These are phyloP conservation scores for Spilarctia lutea DNA, from an alignment of 2,888 invertebrate species.

Conservation along the genomic window DNA sequence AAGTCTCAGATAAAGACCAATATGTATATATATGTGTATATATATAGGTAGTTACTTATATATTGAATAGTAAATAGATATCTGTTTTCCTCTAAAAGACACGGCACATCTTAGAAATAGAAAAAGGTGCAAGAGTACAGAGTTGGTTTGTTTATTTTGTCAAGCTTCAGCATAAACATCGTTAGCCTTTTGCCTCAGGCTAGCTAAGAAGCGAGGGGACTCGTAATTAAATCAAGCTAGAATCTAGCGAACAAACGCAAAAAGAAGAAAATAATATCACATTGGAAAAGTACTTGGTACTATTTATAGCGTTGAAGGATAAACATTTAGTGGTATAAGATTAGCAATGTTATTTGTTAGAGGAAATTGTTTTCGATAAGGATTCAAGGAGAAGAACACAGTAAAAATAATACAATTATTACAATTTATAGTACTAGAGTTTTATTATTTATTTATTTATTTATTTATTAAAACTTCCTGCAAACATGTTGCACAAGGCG, in stretches of 20 bases:
- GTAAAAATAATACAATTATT: background rate
- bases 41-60: background rate
- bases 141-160: constrained; percentile 45
- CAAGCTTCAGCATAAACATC: constrained; percentile 49
- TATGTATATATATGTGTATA: too few relatives aligned
- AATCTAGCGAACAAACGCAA: background rate
- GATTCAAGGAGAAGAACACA: background rate
- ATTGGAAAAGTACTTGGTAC: background rate
- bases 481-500: too few relatives aligned
- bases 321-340: background rate
- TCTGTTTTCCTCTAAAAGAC: background rate
- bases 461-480: too few relatives aligned
- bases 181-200: constrained; percentile 49
- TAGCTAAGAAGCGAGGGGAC: constrained; percentile 26
- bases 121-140: background rate
- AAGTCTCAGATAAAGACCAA: too few relatives aligned
- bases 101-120: background rate
- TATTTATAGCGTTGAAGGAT: background rate
- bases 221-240: background rate
- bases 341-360: background rate
- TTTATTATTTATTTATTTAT: too few relatives aligned
- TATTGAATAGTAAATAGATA: background rate
- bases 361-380: background rate
- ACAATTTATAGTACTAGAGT: background rate
- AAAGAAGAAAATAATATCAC: background rate